These are phyloP conservation scores for Acleris literana DNA, from an alignment of 2,888 invertebrate genomes.

Conservation along the genomic window DNA sequence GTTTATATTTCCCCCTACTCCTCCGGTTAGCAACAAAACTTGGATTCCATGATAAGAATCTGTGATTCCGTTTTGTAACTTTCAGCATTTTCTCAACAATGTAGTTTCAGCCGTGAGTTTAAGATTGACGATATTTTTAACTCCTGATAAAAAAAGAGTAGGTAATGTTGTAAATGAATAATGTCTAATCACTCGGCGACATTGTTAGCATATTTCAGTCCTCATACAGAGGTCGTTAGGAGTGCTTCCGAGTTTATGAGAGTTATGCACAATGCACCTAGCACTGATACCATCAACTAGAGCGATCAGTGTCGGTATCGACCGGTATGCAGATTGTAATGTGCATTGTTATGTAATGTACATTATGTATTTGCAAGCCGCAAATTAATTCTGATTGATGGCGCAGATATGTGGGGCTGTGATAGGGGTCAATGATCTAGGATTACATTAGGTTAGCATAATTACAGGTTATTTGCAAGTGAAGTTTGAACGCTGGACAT, in stretches of 20 bases:
- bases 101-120: too few relatives aligned
- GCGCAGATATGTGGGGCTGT: constrained; percentile 45
- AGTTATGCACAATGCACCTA: constrained; percentile 5
- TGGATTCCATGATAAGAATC: too few relatives aligned
- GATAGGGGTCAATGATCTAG: constrained; percentile 51
- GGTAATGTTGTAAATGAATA: not conserved
- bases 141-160: not conserved
- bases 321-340: constrained; percentile 29
- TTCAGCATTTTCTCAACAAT: too few relatives aligned
- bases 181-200: too few relatives aligned
- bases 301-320: constrained; percentile 22
- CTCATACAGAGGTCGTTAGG: too few relatives aligned
- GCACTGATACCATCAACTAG: constrained; percentile 22
- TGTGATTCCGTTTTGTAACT: too few relatives aligned
- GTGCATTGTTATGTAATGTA: constrained; percentile 26
- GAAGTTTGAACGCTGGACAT: constrained; percentile 17
- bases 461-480: constrained; percentile 27
- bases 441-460: constrained; percentile 33
- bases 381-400: constrained; percentile 65
- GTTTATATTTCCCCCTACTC: too few relatives aligned
- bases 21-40: too few relatives aligned
- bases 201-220: too few relatives aligned
- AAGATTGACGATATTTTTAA: too few relatives aligned
- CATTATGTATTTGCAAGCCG: constrained; percentile 45
- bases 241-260: too few relatives aligned